Evolutionary conservation across 2,888 invertebrate species (phyloP), one percentile per base, ranked within the genome.

Genomic region (Arenicola marina): DNA sequence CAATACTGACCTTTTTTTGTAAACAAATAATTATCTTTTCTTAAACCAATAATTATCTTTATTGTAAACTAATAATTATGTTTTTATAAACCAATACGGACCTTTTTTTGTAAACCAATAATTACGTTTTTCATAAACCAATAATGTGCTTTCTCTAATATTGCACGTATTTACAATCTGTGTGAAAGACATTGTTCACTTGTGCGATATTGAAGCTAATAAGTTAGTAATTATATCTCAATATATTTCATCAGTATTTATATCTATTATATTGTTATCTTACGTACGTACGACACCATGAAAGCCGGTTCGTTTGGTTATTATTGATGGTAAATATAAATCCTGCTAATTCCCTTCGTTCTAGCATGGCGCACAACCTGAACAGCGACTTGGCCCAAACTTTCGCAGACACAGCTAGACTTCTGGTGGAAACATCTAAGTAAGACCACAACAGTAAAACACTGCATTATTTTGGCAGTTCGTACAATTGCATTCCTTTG

Each of bases 391-490:
- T 80, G 3, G 67, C 67, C 15, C 67, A 73, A 46, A 70, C 77
- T 43, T 77, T 79, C 66, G 73, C 76, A 45, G 76, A 80, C 59
- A 68, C 71, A 34, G 74, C 78, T 15, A 63, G 71, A n/a, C 62
- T 81, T 2, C 68, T 79, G 4, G 38, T 77, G 2, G 82, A 82
- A 68, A 76, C 79, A 46, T 78, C 79, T 31, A 76, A 76, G 79
- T 79, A 71, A 53, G 53, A n/a, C 24, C 48, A 48, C 7, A 48
- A n/a, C n/a, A n/a, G n/a, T n/a, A n/a, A 38, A 38, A 18, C 11
- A 15, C 11, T 38, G 38, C 18, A 38, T 38, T 38, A 18, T 38
- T 38, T 15, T 15, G 11, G 38, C 38, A 15, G 11, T 15, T 38
- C 18, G 11, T 15, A 38, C 11, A 38, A 38, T 38, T 38, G 11